Evolutionary conservation across 2,888 invertebrate species (phyloP), one percentile per base, ranked within the genome.

Genomic region (Zelleria hepariella): DNA sequence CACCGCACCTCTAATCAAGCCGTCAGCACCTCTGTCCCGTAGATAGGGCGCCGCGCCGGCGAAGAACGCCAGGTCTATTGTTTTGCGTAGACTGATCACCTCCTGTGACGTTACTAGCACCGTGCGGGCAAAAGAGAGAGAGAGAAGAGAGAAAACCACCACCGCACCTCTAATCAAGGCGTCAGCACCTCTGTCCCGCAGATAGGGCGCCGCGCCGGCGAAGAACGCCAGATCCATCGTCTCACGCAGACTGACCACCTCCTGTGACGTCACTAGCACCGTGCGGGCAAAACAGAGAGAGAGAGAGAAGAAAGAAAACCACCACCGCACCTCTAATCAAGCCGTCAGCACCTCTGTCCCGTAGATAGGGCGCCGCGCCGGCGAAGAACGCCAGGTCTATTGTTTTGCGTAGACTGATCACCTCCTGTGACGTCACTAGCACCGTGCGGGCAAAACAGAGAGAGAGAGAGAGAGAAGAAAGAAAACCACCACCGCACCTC

Each of bases 361-460:
- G 71, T 62, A 90, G 73, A 67, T 89, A 82, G 27, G 86, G 78
- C 3, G 87, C 82, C 0, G 87, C 85, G 0, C 85, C 87, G 0
- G 78, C 70, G 1, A 86, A 77, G 61, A 88, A 86, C 15, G 91
- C 85, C 49, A 86, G 68, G 64, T 89, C 85, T 64, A 94, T 91
- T 15, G 93, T 91, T 78, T 95, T 94, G 5, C 94, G 90, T 65
- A 95, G 86, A n/a, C 94, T 93, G 64, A 95, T 86, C 65, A 95
- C 91, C 73, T 95, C 94, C 61, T 91, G 90, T 26, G 92, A 91
- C 0, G 95, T 95, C 71, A 94, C 93, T 48, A 95, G 83, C 58
- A 95, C 83, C 0, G 94, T 94, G 73, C 95, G 95, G 0, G 93
- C 92, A n/a, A n/a, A n/a, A n/a, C n/a, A n/a, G n/a, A n/a, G n/a